Evolutionary conservation across 2,113 vertebrate species (phyloP), one percentile per base, ranked within the genome.

Genomic region (Chionodraco myersi): DNA sequence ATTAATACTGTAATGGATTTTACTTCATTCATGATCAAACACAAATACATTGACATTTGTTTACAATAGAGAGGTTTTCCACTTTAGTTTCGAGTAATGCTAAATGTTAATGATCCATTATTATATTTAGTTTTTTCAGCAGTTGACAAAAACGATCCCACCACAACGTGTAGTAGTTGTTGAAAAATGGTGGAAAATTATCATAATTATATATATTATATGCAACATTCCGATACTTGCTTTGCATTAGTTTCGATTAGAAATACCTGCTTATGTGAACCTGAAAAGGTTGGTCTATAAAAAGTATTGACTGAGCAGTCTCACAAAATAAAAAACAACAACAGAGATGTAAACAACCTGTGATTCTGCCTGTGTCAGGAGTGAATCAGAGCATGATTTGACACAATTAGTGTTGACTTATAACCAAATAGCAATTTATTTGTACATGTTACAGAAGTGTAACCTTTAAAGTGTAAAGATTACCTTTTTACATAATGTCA

Each of bases 311-410:
- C 14, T 63, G 70, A 49, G 26, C 2, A 26, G 58, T 53, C 30
- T 49, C 75, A 72, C 69, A 64, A 36, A 26, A 5, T 30, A 72
- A 62, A 70, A 16, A 16, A 3, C 3, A 30, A 30, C 30, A 30
- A 30, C 30, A 30, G 30, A 30, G 30, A 30, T 30, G 30, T 30
- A 30, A 30, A 30, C 30, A 82, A 6, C 49, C 2, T 7, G 30
- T 15, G 72, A 63, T 65, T 70, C 36, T 47, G 2, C 73, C 68
- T 53, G 68, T 80, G 78, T 58, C 21, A 2, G 6, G 9, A 6
- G 0, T 6, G 60, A 53, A 16, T 4, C 13, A 36, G 48, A 21
- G 63, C 12, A 45, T 30, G 36, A 56, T 68, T 51, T 16, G 15
- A 59, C n/a, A 65, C 18, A 15, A 45, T 47, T 34, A 7, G 21